Percentiles rank a stretch among this genome's conserved stretches.
These are phyloP conservation scores for Eucidaris tribuloides DNA, from an alignment of 35 echinoderm and acorn worm genomes.

Conservation along the genomic window DNA sequence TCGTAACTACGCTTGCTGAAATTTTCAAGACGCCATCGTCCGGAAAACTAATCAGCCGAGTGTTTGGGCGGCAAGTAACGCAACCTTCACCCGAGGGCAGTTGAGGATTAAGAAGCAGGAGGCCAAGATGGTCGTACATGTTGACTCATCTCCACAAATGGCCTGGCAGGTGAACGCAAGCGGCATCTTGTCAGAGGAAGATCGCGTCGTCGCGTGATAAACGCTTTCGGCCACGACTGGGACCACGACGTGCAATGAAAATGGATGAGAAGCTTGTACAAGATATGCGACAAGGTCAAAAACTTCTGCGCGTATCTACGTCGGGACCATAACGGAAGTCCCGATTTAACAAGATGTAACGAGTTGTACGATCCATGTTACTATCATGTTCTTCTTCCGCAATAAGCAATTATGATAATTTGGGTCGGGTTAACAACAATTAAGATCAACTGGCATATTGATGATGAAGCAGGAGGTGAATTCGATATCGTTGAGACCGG, in stretches of 20 bases:
- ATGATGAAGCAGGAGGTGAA: constrained; percentile 86
- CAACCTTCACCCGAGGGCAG: no score
- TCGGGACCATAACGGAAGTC: constrained; percentile 77
- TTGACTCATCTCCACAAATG: constrained; percentile 85
- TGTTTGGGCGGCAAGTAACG: no score
- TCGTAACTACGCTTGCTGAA: no score
- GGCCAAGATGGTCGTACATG: constrained; percentile 92
- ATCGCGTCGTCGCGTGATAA: constrained; percentile 78
- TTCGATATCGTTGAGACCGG: constrained; percentile 91
- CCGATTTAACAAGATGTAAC: constrained; percentile 98
- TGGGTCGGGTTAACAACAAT: constrained; percentile 89
- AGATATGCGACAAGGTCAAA: constrained; percentile 76
- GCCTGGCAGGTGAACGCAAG: constrained; percentile 88
- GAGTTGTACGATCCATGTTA: constrained; percentile 92
- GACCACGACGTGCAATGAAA: constrained; percentile 89
- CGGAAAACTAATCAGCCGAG: no score
- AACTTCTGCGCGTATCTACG: constrained; percentile 79
- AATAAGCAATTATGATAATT: constrained; percentile 98
- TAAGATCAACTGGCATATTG: constrained; percentile 80
- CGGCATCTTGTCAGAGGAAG: constrained; percentile 69
- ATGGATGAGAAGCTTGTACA: constrained; percentile 80
- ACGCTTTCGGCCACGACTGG: constrained; percentile 93
- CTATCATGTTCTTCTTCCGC: constrained; percentile 85
- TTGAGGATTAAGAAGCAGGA: no score
- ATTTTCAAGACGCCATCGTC: no score